phyloP scores from a whole-genome alignment of 2,797 vertebrate species.

The Microcaecilia unicolor region DNA sequence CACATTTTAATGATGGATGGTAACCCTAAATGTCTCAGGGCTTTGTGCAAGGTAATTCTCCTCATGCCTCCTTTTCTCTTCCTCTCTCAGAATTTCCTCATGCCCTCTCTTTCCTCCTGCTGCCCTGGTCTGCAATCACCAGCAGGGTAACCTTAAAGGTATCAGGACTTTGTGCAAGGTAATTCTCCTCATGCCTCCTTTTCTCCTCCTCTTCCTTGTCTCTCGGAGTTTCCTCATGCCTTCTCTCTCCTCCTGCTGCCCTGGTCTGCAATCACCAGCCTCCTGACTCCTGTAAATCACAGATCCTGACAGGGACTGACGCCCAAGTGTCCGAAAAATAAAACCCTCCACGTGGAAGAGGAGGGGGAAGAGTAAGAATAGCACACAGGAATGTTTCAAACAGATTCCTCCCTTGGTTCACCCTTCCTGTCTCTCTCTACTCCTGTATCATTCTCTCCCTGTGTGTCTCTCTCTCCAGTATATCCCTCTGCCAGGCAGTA shows the following conservation, averaged over 20 bases:
- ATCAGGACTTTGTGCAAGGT: too few species aligned
- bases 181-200: neutral
- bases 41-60: too few species aligned
- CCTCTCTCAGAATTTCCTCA: neutral
- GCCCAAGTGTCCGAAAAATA: neutral
- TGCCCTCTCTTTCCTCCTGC: neutral
- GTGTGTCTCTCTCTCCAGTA: too few species aligned
- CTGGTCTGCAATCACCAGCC: neutral
- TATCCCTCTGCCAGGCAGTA: neutral
- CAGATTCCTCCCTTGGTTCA: neutral
- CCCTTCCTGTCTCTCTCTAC: neutral
- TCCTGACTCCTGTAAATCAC: constrained; percentile 1
- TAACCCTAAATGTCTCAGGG: too few species aligned
- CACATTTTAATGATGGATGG: too few species aligned
- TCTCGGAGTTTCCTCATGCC: neutral
- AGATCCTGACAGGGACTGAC: neutral
- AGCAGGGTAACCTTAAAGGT: too few species aligned
- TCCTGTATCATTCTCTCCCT: too few species aligned
- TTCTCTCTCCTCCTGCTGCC: neutral
- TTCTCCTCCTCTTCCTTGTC: too few species aligned
- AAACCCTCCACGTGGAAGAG: too few species aligned
- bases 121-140: neutral
- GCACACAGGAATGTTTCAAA: too few species aligned
- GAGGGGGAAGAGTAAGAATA: neutral
- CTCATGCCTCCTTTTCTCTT: too few species aligned